These are phyloP conservation scores for Hycleus cichorii DNA, from an alignment of 1,140 invertebrate species.

Conservation along the genomic window DNA sequence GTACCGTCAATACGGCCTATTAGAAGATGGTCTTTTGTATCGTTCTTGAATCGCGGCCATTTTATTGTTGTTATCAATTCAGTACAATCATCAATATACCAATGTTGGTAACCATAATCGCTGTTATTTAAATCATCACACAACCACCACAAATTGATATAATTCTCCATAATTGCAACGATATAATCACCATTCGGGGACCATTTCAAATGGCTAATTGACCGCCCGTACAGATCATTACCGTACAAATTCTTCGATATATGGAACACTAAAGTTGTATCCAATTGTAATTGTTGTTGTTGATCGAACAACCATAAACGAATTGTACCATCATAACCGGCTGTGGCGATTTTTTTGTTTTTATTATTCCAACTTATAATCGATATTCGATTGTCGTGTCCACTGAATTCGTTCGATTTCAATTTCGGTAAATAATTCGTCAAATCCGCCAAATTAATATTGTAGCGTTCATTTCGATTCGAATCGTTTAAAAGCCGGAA, in stretches of 20 bases:
- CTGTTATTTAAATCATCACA: background rate
- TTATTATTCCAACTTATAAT: slow-evolving; percentile 42
- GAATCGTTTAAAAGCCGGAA: slow-evolving; percentile 6
- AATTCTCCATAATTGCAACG: slow-evolving; percentile 50
- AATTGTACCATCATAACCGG: slow-evolving; percentile 60
- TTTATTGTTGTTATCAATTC: slow-evolving; percentile 46
- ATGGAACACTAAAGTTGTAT: slow-evolving; percentile 54
- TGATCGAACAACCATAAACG: slow-evolving; percentile 50
- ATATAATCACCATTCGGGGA: slow-evolving; percentile 49
- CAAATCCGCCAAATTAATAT: slow-evolving; percentile 45
- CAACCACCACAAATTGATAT: slow-evolving; percentile 51
- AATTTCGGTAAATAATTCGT: slow-evolving; percentile 42
- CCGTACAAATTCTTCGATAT: slow-evolving; percentile 45
- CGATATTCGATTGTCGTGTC: slow-evolving; percentile 46
- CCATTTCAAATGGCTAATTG: slow-evolving; percentile 48
- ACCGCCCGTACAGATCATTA: slow-evolving; percentile 47
- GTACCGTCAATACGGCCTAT: slow-evolving; percentile 50
- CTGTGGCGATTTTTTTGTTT: slow-evolving; percentile 47
- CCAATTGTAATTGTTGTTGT: slow-evolving; percentile 39
- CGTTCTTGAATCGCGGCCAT: slow-evolving; percentile 43
- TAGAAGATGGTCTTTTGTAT: slow-evolving; percentile 43
- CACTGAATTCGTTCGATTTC: slow-evolving; percentile 43
- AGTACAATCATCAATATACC: slow-evolving; percentile 41
- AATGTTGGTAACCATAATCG: slow-evolving; percentile 25
- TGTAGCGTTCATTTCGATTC: slow-evolving; percentile 29